Evolutionary conservation across 2,113 vertebrate genomes (phyloP).

Genomic region (Vulpes vulpes): DNA sequence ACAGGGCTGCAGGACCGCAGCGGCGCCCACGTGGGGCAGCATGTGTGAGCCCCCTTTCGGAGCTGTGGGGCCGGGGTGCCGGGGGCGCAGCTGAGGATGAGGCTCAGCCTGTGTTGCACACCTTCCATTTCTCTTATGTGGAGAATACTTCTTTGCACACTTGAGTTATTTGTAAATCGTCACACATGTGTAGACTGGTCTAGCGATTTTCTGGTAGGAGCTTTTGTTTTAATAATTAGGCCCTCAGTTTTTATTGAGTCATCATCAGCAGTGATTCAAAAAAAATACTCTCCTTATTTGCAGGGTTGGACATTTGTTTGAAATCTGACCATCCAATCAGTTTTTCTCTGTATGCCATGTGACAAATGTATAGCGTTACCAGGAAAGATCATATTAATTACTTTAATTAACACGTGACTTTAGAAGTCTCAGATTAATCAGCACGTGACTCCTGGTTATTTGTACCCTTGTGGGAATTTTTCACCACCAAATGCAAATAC

Average conservation of each 20-base stretch:
- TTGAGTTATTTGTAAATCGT: background rate
- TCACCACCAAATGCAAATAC: conserved; percentile 71
- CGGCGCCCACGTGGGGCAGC: fast-evolving
- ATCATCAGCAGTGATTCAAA: background rate
- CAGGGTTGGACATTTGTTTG: background rate
- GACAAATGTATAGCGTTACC: conserved; percentile 20
- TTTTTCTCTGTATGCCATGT: background rate
- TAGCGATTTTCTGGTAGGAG: background rate
- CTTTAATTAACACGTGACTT: conserved; percentile 73
- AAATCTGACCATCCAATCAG: conserved; percentile 37
- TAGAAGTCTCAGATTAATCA: conserved; percentile 69
- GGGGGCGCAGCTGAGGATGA: background rate
- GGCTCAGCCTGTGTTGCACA: fast-evolving
- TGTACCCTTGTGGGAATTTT: conserved; percentile 75
- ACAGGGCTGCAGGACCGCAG: background rate
- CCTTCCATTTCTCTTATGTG: background rate
- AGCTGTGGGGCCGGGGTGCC: fast-evolving
- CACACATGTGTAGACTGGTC: background rate
- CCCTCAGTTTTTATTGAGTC: conserved; percentile 46
- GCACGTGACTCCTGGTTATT: conserved; percentile 73
- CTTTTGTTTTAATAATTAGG: background rate
- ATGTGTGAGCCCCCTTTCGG: background rate
- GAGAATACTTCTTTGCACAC: background rate
- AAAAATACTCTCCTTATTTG: background rate
- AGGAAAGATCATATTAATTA: conserved; percentile 72